Base-by-base conservation (phyloP, 2,888 invertebrate genomes). In the Pristionchus mayeri region DNA sequence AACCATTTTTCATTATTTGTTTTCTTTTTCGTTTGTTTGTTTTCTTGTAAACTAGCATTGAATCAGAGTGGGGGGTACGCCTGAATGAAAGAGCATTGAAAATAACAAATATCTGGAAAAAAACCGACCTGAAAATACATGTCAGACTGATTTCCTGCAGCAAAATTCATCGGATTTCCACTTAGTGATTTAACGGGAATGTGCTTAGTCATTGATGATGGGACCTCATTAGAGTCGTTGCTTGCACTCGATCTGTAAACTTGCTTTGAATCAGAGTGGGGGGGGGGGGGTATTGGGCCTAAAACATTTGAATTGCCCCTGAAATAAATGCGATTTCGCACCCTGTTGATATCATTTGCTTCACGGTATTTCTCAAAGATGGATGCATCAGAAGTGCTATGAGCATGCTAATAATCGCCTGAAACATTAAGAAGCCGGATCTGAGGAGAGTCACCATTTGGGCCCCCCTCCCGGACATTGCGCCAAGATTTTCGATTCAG, bases 351-450 rank as follows among this genome's bases (percentile, higher is more conserved):
- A 30, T 13, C 71, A 71, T 40, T 16, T 24, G 24, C 24, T 71
- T 71, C 40, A 40, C 40, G 13, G 44, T 71, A 18, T 24, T 30
- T 44, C 40, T 34, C 11, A 71, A 24, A 0, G 71, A 71, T 1
- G 71, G 71, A 71, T 71, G 71, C 6, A 71, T n/a, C 3, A n/a
- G 11, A 16, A 71, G 40, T 11, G 71, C 71, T n/a, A 71, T 37
- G 37, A 71, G 71, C 71, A 71, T 71, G 4, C 71, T 71, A 0
- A 71, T 24, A 9, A 71, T 71, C 9, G 71, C 71, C 71, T 71
- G 71, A n/a, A 24, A 44, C 16, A 0, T 11, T 60, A 7, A 7
- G n/a, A n/a, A n/a, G n/a, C n/a, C n/a, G n/a, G n/a, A n/a, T n/a
- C n/a, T n/a, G n/a, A n/a, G n/a, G n/a, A n/a, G n/a, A n/a, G n/a